Evolutionary conservation across 1,140 invertebrate species (phyloP), one percentile per base, ranked within the genome.

Genomic region (Leptinotarsa lineolata): DNA sequence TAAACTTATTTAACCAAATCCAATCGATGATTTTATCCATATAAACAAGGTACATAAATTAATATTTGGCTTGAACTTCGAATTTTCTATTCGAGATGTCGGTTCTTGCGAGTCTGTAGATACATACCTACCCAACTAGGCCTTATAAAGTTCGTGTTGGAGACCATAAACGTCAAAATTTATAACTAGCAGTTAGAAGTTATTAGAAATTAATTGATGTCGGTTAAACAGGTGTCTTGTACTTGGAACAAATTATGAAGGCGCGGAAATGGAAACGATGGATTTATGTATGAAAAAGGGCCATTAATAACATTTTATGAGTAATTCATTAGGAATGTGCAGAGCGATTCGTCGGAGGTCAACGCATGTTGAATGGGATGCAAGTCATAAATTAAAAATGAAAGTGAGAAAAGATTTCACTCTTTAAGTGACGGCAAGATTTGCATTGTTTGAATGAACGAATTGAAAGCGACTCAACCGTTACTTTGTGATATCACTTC

Each of bases 371-470:
- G 39, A 66, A 66, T 66, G 22, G 39, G 22, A 24, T 18, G 30
- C 39, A 30, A 18, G 22, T 44, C 15, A 18, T 66, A 66, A 66
- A n/a, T 66, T 39, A 66, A 66, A 66, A 66, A 66, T 66, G 64
- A 66, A 66, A 66, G 64, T 66, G 64, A 39, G 64, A 66, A 66
- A 66, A 39, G 64, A 66, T 66, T 66, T 66, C 64, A n/a, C 64
- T 30, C 30, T 39, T 39, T 1, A 39, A 39, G 30, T 39, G 30
- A 39, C 30, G 8, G 30, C 30, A 39, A 3, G 8, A 39, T 39
- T 11, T 39, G 30, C 30, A 39, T 39, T 39, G 30, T 39, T 1
- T 39, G 30, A 39, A 39, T 39, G 30, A 39, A 39, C 30, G 11
- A 39, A 39, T 39, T 39, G 30, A 39, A 39, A 39, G 30, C 30